These are phyloP conservation scores for Trematomus loennbergii DNA, from an alignment of 2,113 vertebrate species.

Conservation along the genomic window DNA sequence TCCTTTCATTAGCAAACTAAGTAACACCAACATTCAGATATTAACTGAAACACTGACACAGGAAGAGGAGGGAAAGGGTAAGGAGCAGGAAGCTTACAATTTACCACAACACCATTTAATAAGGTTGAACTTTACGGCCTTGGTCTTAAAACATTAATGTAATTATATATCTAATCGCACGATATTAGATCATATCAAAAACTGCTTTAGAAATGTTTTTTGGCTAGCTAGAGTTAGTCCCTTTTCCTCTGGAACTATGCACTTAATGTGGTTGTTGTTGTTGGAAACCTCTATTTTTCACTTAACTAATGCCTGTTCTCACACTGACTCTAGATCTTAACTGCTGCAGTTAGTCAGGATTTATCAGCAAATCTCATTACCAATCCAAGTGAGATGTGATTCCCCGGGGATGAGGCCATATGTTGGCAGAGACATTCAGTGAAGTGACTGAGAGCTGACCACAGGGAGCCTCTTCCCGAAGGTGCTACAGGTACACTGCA, in stretches of 20 bases:
- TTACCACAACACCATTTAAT: background rate
- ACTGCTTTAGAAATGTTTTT: background rate
- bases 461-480: conserved; percentile 50
- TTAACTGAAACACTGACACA: conserved; percentile 24
- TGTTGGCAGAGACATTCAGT: conserved; percentile 48
- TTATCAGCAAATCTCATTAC: conserved; percentile 11
- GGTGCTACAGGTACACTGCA: conserved; percentile 41
- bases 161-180: background rate
- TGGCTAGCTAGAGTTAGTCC: background rate
- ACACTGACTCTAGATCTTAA: background rate
- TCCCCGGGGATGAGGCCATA: conserved; percentile 44
- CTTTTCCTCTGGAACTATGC: background rate
- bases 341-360: background rate
- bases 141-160: no score
- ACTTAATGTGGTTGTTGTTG: background rate
- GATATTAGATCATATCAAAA: background rate
- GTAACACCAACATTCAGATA: conserved; percentile 37
- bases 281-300: background rate
- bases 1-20: conserved; percentile 62
- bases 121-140: background rate
- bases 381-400: background rate
- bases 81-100: conserved; percentile 20
- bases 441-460: conserved; percentile 35
- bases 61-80: conserved; percentile 27
- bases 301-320: background rate